Evolutionary conservation across 2,888 invertebrate species (phyloP), one percentile per base, ranked within the genome.

Genomic region (Leptopilina drosophilae): DNA sequence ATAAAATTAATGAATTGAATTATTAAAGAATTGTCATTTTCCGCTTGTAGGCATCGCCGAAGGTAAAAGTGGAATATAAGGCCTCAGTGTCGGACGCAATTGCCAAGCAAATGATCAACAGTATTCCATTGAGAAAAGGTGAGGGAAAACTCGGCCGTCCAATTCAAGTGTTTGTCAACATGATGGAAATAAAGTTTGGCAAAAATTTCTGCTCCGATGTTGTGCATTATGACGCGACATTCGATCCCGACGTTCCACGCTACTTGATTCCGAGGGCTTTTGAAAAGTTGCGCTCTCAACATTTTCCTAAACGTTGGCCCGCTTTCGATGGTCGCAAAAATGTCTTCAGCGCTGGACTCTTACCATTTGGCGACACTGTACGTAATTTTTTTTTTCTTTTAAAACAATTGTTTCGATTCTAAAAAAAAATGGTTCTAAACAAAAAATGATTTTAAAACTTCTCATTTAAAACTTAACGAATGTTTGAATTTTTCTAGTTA

Each of bases 161-260:
- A 5, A 92, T 94, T 0, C 87, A 76, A 49, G 92, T 95, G 0
- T 89, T 94, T 53, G 94, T 95, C 0, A 97, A 97, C 87, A 95
- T 96, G 90, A 90, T 96, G 76, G 90, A 92, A 26, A 92, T 96
- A 83, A 87, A 89, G 9, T 92, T 95, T 77, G 79, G 85, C 1
- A 92, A 93, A 80, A 92, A 94, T 65, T 91, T 93, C 6, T 82
- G 88, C 7, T 85, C 84, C 0, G 49, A 67, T 0, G 93, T 93
- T 0, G 91, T 93, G 87, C 98, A 99, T 87, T 99, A 99, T 90
- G 98, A 99, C 87, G 95, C 98, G 0, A 93, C 91, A 0, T 93
- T 96, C 56, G 92, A 89, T 1, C 96, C 96, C 0, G 95, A 96
- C 15, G 94, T 91, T 65, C 96, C 96, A 0, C 96, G 95, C 85